phyloP scores from a whole-genome alignment of 2,888 invertebrate genomes.

The Elgonia sp. region DNA sequence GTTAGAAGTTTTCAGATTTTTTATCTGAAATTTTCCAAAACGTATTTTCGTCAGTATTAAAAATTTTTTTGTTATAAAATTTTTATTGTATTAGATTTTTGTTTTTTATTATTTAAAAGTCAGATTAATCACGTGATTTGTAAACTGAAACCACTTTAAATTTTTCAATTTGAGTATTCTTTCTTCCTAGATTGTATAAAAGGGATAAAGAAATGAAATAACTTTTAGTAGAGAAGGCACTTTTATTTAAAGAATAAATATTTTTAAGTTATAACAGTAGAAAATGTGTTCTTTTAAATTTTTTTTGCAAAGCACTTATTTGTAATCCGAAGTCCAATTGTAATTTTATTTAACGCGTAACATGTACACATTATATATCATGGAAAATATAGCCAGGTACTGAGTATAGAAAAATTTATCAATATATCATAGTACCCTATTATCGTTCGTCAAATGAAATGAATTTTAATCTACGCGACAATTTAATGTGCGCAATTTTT shows the following conservation, averaged over 20 bases:
- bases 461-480: too few relatives aligned
- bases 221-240: conserved; percentile 81
- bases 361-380: conserved; percentile 71
- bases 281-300: conserved; percentile 63
- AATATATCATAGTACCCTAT: conserved; percentile 60
- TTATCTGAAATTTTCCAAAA: too few relatives aligned
- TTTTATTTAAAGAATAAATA: conserved; percentile 84
- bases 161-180: too few relatives aligned
- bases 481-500: neutral
- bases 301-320: conserved; percentile 74
- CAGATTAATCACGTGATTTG: too few relatives aligned
- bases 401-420: conserved; percentile 77
- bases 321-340: conserved; percentile 55
- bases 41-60: too few relatives aligned
- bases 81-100: too few relatives aligned
- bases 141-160: too few relatives aligned
- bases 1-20: too few relatives aligned
- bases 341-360: conserved; percentile 34
- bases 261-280: conserved; percentile 82
- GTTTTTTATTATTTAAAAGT: too few relatives aligned
- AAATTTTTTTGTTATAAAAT: too few relatives aligned
- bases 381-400: conserved; percentile 81
- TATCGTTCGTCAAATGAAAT: conserved; percentile 47
- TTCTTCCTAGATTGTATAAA: too few relatives aligned
- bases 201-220: neutral